A percentile compares a stretch with the other conserved stretches of the same genome.
phyloP scores from a whole-genome alignment of 2,797 vertebrate genomes.

The Salmo trutta region DNA sequence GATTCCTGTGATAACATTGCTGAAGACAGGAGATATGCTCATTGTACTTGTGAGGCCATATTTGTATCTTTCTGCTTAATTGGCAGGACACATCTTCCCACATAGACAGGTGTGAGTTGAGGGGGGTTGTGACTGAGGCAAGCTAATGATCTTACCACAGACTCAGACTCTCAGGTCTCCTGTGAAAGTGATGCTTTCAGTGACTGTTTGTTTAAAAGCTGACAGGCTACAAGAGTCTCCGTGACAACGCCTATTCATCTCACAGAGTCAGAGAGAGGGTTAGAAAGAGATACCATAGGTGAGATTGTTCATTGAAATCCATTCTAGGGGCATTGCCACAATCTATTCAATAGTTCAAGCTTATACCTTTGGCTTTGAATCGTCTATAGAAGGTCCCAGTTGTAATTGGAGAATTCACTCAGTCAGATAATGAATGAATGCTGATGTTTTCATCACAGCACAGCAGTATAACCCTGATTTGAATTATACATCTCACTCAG shows the following conservation, averaged over 20 bases:
- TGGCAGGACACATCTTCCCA: background rate
- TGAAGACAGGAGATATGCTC: background rate
- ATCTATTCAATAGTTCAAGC: background rate
- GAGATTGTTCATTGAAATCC: slow-evolving; percentile 17
- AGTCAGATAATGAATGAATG: slow-evolving; percentile 55
- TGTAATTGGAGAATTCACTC: slow-evolving; percentile 53
- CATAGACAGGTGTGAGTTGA: background rate
- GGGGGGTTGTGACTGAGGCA: slow-evolving; percentile 19
- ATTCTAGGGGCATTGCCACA: background rate
- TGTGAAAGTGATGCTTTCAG: slow-evolving; percentile 67
- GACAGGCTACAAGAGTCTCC: slow-evolving; percentile 76
- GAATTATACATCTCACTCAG: slow-evolving; percentile 78
- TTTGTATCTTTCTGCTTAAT: background rate
- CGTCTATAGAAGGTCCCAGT: slow-evolving; percentile 49
- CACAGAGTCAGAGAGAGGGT: slow-evolving; percentile 22
- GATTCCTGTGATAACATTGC: background rate
- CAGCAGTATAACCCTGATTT: slow-evolving; percentile 56
- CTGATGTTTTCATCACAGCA: slow-evolving; percentile 76
- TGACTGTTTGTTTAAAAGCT: slow-evolving; percentile 75
- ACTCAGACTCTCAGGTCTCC: slow-evolving; percentile 54
- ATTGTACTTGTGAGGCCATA: background rate
- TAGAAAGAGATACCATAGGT: slow-evolving; percentile 17
- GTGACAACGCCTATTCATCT: slow-evolving; percentile 76
- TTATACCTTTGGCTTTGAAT: slow-evolving; percentile 63
- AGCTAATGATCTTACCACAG: slow-evolving; percentile 45